Evolutionary conservation across 2,888 invertebrate species (phyloP).

Genomic region (Epiblema foenella): DNA sequence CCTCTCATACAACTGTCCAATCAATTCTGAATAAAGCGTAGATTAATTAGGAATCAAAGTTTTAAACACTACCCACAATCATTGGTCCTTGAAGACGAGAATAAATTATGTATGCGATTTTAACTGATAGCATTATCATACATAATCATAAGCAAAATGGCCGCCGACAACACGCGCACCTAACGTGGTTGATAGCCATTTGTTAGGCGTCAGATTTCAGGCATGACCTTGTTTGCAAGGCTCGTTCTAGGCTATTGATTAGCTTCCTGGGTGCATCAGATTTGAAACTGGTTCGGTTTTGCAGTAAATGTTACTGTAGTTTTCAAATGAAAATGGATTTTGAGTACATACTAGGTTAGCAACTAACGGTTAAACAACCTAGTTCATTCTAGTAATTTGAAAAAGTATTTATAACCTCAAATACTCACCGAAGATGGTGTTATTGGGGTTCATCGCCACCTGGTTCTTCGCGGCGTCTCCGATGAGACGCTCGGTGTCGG

Average conservation of each 20-base stretch:
- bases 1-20: too few species aligned
- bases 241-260: constrained; percentile 1
- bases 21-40: not conserved
- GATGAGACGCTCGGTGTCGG: constrained; percentile 92
- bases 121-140: constrained; percentile 22
- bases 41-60: too few species aligned
- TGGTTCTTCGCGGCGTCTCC: constrained; percentile 94
- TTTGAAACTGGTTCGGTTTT: not conserved
- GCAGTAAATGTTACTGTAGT: not conserved
- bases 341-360: not conserved
- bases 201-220: constrained; percentile 18
- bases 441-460: constrained; percentile 94
- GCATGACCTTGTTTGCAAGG: constrained; percentile 7
- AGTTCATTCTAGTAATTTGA: not conserved
- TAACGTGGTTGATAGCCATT: constrained; percentile 9
- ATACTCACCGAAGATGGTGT: constrained; percentile 92
- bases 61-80: too few species aligned
- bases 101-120: constrained; percentile 4
- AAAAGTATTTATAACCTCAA: not conserved
- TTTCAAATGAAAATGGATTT: not conserved
- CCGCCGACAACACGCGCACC: constrained; percentile 11
- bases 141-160: constrained; percentile 18
- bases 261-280: not conserved
- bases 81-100: not conserved
- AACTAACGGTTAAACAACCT: not conserved